Base-by-base conservation (phyloP, 2,113 vertebrate species). In the Mionectes macconnelli region DNA sequence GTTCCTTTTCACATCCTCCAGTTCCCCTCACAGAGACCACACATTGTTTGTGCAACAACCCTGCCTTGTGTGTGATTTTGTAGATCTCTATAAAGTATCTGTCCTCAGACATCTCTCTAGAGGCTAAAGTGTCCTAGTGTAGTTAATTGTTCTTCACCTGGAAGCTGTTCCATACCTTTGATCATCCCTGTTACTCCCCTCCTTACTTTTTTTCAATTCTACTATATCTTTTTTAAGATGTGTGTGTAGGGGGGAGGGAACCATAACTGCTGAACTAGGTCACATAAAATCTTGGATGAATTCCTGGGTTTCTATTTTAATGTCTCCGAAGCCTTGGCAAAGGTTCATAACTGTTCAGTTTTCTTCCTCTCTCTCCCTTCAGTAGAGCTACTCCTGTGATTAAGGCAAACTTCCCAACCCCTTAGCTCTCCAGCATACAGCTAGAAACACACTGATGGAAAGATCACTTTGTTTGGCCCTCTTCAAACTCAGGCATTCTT, bases 271-370 rank as follows among this genome's bases (percentile, higher is more conserved):
- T 96, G 91, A 96, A 95, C 93, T 95, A 93, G 94, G 93, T 96
- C 96, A 95, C 83, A 94, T 95, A 94, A 94, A 97, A 92, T 79
- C 60, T 90, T 95, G 94, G 87, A 96, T 2, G 24, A 85, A 86
- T 95, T 97, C 96, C 94, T 97, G 76, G 52, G 28, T 96, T 97
- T 97, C 94, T 96, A 95, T 95, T 96, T 96, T 97, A 96, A 91
- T 84, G 74, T 84, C 93, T 96, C 93, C 9, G 18, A 95, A 95
- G 76, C 73, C 60, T 92, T 96, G 94, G 94, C 80, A 97, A 70
- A 76, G 25, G 37, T 81, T 96, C 92, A 95, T 64, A 93, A 94
- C 85, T 81, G 37, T 93, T 95, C 84, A 7, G 44, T 90, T 96
- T 96, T 97, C 88, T 96, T 95, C 94, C 93, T 90, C 80, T 96